Base-by-base conservation (phyloP, 2,113 vertebrate genomes). In the Chamaetylas fuelleborni region DNA sequence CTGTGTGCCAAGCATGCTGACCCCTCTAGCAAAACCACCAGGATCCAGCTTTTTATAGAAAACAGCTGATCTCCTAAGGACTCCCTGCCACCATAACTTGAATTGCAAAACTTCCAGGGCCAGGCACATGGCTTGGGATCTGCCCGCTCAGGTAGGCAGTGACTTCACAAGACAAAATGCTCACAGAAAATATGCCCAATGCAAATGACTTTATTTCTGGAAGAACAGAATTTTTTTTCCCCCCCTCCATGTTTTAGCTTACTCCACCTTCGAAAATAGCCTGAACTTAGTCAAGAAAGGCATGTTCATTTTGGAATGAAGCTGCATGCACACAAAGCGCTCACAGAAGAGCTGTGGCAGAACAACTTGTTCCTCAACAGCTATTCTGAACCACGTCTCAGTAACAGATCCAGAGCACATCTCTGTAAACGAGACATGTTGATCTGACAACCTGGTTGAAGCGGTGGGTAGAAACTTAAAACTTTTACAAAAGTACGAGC, bases 291-390 rank as follows among this genome's bases (percentile, higher is more conserved):
- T 87, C 61, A 92, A 86, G 92, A 88, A 92, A 93, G 81, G 69
- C 95, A 97, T 71, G 69, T 81, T 91, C 94, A 14, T 81, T 96
- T 92, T 96, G 96, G 95, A 96, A 95, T 29, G 83, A 89, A 91
- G 94, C 77, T 84, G 69, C 61, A 74, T 0, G 72, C 92, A 94
- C 58, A 91, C 14, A 73, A 93, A 86, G 72, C 2, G 0, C 88
- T 88, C 13, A 6, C 51, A 90, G 70, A 94, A 87, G 74, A 94
- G 78, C 78, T 82, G 81, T 93, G 94, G 94, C 92, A 97, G 96
- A 95, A 97, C 96, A 97, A 95, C 86, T 86, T 97, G 96, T 96
- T 96, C 96, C 81, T 93, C 88, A 92, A 94, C 20, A 95, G 76
- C 77, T 96, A 94, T 97, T 96, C 96, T 96, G 80, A 97, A 96